Base-by-base conservation (phyloP, 2,113 vertebrate genomes). In the Planiliza haematocheilus region DNA sequence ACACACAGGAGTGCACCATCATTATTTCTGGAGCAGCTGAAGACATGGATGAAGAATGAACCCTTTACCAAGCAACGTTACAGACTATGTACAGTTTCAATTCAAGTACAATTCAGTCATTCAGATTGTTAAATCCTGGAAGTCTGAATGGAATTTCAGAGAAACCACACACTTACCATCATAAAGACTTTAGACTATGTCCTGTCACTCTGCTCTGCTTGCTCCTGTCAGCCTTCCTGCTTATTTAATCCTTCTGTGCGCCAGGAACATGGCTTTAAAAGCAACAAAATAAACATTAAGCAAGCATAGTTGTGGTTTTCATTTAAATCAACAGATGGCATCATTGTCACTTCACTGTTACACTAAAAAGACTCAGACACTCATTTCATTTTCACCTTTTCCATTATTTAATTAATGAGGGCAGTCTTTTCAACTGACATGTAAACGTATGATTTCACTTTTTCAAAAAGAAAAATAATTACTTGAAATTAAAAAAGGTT, bases 21-120 rank as follows among this genome's bases (percentile, higher is more conserved):
- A 92, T 42, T 53, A 92, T 94, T 70, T 91, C 92, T 63, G 91
- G 91, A 78, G 91, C 92, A 9, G 93, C 93, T 1, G 86, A 92
- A 37, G 92, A 94, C 69, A 91, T 81, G n/a, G 93, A 94, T 61
- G 92, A 93, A 71, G 83, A 93, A 59, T 84, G 88, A 76, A 69
- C 1, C 1, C 2, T 17, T 21, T 10, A 8, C 13, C n/a, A 0
- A 30, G 24, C 24, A 30, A 30, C 24, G 24, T 3, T 30, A 2
- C 5, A 3, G 24, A 30, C 24, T 30, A 30, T 5, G 24, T 30
- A 30, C 24, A 30, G 24, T 5, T n/a, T n/a, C n/a, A n/a, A n/a
- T n/a, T n/a, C n/a, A n/a, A n/a, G n/a, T n/a, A n/a, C n/a, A n/a
- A n/a, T n/a, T n/a, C n/a, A n/a, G n/a, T n/a, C n/a, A n/a, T n/a